These are phyloP conservation scores for Nephrotoma appendiculata DNA, from an alignment of 2,888 invertebrate genomes.

Conservation along the genomic window DNA sequence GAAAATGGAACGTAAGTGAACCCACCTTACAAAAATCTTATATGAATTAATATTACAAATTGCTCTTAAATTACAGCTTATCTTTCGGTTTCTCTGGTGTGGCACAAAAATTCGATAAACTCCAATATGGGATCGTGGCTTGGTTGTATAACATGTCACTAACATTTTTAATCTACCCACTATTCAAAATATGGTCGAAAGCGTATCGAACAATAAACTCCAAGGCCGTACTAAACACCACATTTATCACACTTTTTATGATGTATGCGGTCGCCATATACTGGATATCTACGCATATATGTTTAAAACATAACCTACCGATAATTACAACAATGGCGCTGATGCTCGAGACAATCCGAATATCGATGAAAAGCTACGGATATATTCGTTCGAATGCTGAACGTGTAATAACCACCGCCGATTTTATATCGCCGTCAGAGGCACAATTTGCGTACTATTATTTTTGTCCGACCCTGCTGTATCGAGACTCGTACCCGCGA, in stretches of 20 bases:
- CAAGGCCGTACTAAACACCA: background rate
- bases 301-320: conserved; percentile 16
- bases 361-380: conserved; percentile 80
- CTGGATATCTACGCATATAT: background rate
- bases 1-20: conserved; percentile 51
- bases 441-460: conserved; percentile 68
- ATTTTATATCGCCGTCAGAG: conserved; percentile 39
- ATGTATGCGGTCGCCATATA: background rate
- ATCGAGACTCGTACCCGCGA: conserved; percentile 61
- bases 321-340: conserved; percentile 27
- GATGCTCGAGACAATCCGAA: conserved; percentile 41
- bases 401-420: conserved; percentile 18
- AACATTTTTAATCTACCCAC: background rate
- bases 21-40: no score
- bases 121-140: background rate
- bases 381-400: conserved; percentile 58
- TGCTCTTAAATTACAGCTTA: background rate
- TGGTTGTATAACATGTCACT: background rate
- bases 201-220: background rate
- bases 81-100: background rate
- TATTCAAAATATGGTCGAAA: background rate
- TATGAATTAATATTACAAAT: background rate
- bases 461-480: conserved; percentile 68
- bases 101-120: background rate
- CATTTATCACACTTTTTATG: background rate